These are phyloP conservation scores for Melanotus villosus DNA, from an alignment of 2,888 invertebrate genomes.

Conservation along the genomic window DNA sequence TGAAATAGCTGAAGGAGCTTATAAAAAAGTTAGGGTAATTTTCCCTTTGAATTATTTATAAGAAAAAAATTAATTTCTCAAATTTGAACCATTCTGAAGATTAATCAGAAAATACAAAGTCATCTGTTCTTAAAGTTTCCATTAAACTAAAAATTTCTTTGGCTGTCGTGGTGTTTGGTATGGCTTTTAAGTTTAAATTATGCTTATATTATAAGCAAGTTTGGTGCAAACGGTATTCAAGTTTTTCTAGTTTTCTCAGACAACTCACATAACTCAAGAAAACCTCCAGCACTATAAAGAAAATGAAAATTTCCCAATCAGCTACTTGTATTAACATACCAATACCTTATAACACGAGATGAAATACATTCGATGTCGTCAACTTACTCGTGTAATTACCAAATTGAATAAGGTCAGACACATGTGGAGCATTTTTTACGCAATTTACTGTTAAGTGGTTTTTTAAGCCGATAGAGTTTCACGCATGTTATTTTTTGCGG, in stretches of 20 bases:
- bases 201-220: too few relatives aligned
- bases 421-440: conserved; percentile 12
- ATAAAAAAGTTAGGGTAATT: too few relatives aligned
- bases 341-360: neutral
- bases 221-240: too few relatives aligned
- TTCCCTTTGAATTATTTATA: too few relatives aligned
- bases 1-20: too few relatives aligned
- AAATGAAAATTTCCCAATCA: neutral
- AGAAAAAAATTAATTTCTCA: too few relatives aligned
- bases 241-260: neutral
- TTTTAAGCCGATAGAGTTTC: neutral
- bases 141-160: too few relatives aligned
- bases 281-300: neutral
- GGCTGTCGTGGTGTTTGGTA: too few relatives aligned
- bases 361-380: neutral
- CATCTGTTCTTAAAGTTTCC: too few relatives aligned
- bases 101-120: too few relatives aligned
- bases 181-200: too few relatives aligned
- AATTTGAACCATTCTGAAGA: too few relatives aligned
- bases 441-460: neutral
- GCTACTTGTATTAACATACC: neutral
- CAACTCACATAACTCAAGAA: neutral
- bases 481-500: neutral
- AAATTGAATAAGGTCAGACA: conserved; percentile 12
- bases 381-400: conserved; percentile 10